Conservation (phyloP, 1,140 invertebrate species). For the Aphelinus atriplicis region DNA sequence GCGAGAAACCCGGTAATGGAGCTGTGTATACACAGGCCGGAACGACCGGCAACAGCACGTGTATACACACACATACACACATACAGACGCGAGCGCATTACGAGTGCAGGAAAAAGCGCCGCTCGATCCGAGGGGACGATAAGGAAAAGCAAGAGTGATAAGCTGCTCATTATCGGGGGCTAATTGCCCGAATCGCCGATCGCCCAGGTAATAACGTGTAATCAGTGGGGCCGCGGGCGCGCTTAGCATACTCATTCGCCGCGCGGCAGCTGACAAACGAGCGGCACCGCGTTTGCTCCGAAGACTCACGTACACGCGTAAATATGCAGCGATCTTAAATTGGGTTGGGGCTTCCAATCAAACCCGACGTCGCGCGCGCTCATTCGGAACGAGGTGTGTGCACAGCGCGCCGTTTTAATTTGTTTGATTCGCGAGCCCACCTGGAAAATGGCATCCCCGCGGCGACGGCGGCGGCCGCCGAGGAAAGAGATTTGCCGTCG, state of each 20-base stretch:
- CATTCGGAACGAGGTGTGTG: too few species aligned
- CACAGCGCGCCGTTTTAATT: neutral
- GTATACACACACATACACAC: too few species aligned
- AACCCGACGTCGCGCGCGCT: neutral
- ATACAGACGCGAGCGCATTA: too few species aligned
- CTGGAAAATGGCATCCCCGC: conserved; percentile 19
- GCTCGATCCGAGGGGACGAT: too few species aligned
- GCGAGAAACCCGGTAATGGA: too few species aligned
- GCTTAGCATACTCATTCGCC: conserved; percentile 37
- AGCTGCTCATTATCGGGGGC: neutral
- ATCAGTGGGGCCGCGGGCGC: conserved; percentile 15
- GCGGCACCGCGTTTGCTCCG: conserved; percentile 24
- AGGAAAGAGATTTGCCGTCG: neutral
- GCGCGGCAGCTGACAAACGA: conserved; percentile 29
- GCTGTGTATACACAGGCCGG: too few species aligned
- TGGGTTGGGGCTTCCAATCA: conserved; percentile 20
- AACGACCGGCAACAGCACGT: too few species aligned
- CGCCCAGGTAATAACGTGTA: conserved; percentile 38
- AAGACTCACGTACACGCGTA: neutral
- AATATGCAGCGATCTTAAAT: conserved; percentile 33
- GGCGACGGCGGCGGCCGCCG: too few species aligned
- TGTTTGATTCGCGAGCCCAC: neutral
- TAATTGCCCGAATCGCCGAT: conserved; percentile 38
- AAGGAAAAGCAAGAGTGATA: too few species aligned
- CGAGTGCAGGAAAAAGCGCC: too few species aligned